phyloP scores from a whole-genome alignment of 2,888 invertebrate species.

The Dioctria rufipes region DNA sequence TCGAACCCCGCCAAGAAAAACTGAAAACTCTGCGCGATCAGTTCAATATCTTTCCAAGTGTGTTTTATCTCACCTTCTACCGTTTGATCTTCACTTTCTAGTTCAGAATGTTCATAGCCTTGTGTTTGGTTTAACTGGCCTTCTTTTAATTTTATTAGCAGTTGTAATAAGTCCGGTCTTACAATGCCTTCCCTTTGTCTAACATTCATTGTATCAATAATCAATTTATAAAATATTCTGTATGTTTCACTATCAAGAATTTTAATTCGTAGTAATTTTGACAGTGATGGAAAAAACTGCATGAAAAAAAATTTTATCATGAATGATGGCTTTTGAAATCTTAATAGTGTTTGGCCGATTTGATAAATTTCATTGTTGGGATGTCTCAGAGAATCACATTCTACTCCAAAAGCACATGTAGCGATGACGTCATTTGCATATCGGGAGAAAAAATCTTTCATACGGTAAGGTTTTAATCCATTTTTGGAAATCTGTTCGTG shows the following conservation, averaged over 20 bases:
- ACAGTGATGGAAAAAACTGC: slow-evolving; percentile 5
- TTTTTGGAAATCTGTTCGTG: slow-evolving; percentile 15
- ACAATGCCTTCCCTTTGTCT: slow-evolving; percentile 71
- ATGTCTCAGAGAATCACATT: slow-evolving; percentile 4
- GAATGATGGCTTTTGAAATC: background rate
- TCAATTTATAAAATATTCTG: slow-evolving; percentile 70
- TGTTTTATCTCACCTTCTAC: slow-evolving; percentile 56
- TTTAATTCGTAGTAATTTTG: slow-evolving; percentile 63
- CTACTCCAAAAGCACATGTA: slow-evolving; percentile 23
- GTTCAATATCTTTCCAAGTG: slow-evolving; percentile 72
- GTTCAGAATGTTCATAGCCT: background rate
- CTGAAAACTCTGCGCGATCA: slow-evolving; percentile 75
- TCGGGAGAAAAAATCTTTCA: slow-evolving; percentile 25
- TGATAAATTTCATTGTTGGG: slow-evolving; percentile 27
- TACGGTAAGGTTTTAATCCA: background rate
- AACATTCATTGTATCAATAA: slow-evolving; percentile 71
- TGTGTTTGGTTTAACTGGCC: slow-evolving; percentile 65
- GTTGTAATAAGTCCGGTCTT: slow-evolving; percentile 74
- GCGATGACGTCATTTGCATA: slow-evolving; percentile 45
- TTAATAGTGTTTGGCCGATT: slow-evolving; percentile 62
- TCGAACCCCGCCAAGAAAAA: slow-evolving; percentile 76
- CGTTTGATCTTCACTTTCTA: background rate
- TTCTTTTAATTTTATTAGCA: slow-evolving; percentile 68
- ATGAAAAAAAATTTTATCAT: slow-evolving; percentile 14
- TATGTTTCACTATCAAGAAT: slow-evolving; percentile 67